Conservation (phyloP, 2,888 invertebrate species). For the Drosophila parthenogenetica region DNA sequence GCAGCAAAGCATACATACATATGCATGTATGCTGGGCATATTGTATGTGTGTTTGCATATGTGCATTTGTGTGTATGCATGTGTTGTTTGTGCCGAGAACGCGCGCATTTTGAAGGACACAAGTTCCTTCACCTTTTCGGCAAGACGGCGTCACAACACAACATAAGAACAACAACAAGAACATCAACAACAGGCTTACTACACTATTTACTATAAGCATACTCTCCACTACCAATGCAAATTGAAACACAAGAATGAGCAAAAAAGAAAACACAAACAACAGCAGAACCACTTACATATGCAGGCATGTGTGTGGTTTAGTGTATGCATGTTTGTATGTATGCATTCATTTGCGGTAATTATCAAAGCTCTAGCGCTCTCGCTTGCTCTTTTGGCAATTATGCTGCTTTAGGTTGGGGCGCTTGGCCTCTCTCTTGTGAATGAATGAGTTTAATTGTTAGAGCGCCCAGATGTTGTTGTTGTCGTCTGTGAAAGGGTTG, state of each 20-base stretch:
- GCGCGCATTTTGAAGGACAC: slow-evolving; percentile 78
- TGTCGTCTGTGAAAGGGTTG: not conserved
- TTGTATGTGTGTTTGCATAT: not conserved
- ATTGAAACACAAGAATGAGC: slow-evolving; percentile 24
- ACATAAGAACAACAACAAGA: slow-evolving; percentile 27
- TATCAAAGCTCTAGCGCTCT: slow-evolving; percentile 43
- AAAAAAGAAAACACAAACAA: slow-evolving; percentile 10
- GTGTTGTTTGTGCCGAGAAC: slow-evolving; percentile 44
- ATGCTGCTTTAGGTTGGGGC: slow-evolving; percentile 38
- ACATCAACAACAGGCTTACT: slow-evolving; percentile 49
- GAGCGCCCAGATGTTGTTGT: slow-evolving; percentile 14
- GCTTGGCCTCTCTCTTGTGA: slow-evolving; percentile 42
- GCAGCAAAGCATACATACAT: slow-evolving; percentile 1
- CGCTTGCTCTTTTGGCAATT: slow-evolving; percentile 43
- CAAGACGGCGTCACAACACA: slow-evolving; percentile 54
- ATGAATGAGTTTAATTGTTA: slow-evolving; percentile 60
- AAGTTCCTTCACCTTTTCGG: slow-evolving; percentile 73
- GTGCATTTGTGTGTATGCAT: slow-evolving; percentile 4
- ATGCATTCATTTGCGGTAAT: slow-evolving; percentile 60
- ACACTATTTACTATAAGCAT: slow-evolving; percentile 71
- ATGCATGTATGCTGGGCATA: slow-evolving; percentile 27
- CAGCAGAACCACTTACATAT: slow-evolving; percentile 16
- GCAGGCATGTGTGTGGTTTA: slow-evolving; percentile 14
- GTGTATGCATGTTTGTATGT: slow-evolving; percentile 16
- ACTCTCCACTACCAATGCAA: slow-evolving; percentile 48